Conservation (phyloP, 2,797 vertebrate species). For the Sebastes trivittatus region DNA sequence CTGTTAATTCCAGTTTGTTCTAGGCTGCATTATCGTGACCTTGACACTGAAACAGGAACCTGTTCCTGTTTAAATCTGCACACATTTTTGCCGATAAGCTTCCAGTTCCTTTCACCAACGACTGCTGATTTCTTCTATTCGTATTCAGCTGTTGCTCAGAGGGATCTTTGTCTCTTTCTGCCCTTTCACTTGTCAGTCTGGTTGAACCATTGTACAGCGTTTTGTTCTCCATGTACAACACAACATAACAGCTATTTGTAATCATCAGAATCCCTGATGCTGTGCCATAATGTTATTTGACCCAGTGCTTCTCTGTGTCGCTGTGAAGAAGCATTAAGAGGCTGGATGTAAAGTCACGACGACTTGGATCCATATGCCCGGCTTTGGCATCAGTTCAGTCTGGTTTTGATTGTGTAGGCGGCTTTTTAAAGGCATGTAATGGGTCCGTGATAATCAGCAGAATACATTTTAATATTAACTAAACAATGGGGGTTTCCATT, state of each 20-base stretch:
- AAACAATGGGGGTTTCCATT: background rate
- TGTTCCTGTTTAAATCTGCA: too few species aligned
- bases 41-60: too few species aligned
- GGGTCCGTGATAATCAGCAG: slow-evolving; percentile 25
- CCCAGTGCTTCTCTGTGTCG: background rate
- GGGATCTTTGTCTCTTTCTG: background rate
- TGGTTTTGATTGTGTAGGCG: slow-evolving; percentile 40
- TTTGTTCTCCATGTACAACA: background rate
- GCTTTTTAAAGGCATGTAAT: background rate
- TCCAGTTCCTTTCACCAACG: fast-evolving
- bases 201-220: background rate
- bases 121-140: background rate
- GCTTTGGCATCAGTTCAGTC: slow-evolving; percentile 8
- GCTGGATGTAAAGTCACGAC: background rate
- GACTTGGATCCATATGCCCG: background rate
- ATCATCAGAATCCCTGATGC: background rate
- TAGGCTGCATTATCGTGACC: too few species aligned
- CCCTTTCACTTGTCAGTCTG: background rate
- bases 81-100: background rate
- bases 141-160: too few species aligned
- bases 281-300: background rate
- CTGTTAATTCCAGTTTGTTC: too few species aligned
- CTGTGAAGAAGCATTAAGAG: background rate
- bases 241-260: background rate
- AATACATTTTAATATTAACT: slow-evolving; percentile 26